Evolutionary conservation across 2,888 invertebrate species (phyloP).

Genomic region (Andricus curvator): DNA sequence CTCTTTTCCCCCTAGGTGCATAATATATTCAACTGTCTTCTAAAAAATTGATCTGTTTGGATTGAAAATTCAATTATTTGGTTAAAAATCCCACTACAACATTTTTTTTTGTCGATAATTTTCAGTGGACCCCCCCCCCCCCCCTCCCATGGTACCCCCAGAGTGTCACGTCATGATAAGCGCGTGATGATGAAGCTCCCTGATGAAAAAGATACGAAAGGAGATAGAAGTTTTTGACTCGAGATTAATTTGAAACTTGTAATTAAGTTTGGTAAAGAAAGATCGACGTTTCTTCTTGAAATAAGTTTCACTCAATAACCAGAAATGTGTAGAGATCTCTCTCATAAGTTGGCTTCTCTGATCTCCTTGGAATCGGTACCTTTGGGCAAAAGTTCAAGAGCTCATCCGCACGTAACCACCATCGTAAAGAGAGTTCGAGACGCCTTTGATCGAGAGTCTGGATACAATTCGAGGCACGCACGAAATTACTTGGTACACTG

Average conservation of each 20-base stretch:
- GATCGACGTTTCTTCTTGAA: background rate
- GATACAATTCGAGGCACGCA: conserved; percentile 51
- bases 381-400: conserved; percentile 42
- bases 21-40: too few species aligned
- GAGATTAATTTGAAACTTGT: background rate
- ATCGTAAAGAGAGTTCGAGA: conserved; percentile 36
- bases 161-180: too few species aligned
- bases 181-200: too few species aligned
- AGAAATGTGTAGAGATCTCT: conserved; percentile 17
- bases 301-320: conserved; percentile 2
- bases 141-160: too few species aligned
- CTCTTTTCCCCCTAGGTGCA: too few species aligned
- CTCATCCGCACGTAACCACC: conserved; percentile 44
- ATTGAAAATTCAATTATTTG: too few species aligned
- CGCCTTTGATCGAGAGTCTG: conserved; percentile 49
- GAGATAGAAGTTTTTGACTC: background rate
- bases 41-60: too few species aligned
- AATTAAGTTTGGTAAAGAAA: background rate
- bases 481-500: conserved; percentile 47
- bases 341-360: conserved; percentile 38
- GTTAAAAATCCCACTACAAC: too few species aligned
- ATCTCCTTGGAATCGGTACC: conserved; percentile 35
- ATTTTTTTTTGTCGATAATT: too few species aligned
- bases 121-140: too few species aligned
- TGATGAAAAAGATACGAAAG: too few species aligned